These are phyloP conservation scores for Conus canariensis DNA, from an alignment of 2,888 invertebrate genomes.

Conservation along the genomic window DNA sequence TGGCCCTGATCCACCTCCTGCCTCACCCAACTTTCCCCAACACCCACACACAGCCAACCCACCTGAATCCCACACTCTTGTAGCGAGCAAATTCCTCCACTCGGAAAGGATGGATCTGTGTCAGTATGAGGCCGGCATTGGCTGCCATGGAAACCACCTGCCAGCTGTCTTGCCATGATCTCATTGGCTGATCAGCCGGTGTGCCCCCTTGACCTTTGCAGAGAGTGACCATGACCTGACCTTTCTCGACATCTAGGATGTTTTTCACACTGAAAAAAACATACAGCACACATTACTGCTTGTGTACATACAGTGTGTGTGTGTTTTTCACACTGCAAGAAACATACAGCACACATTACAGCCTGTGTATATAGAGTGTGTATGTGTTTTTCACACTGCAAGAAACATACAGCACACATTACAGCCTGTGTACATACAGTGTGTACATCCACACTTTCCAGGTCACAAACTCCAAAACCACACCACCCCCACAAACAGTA, in stretches of 20 bases:
- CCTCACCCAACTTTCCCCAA: too few species aligned
- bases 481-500: too few species aligned
- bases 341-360: too few species aligned
- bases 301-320: too few species aligned
- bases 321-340: too few species aligned
- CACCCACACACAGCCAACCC: background rate
- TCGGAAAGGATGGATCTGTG: conserved; percentile 77
- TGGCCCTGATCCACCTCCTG: too few species aligned
- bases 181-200: conserved; percentile 77
- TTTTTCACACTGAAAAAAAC: conserved; percentile 70
- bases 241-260: conserved; percentile 62
- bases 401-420: background rate
- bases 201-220: conserved; percentile 83
- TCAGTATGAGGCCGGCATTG: conserved; percentile 80
- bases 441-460: too few species aligned
- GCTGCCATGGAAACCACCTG: conserved; percentile 82
- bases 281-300: too few species aligned
- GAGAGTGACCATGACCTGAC: conserved; percentile 79
- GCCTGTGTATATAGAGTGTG: too few species aligned
- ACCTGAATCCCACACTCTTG: conserved; percentile 80
- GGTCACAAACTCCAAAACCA: too few species aligned
- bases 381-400: conserved; percentile 70
- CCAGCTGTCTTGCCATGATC: conserved; percentile 82
- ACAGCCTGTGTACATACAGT: too few species aligned
- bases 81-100: conserved; percentile 77